Percentiles rank a stretch among this genome's conserved stretches.
Evolutionary conservation across 2,888 invertebrate genomes (phyloP).

Genomic region (Meteorus cinctellus): DNA sequence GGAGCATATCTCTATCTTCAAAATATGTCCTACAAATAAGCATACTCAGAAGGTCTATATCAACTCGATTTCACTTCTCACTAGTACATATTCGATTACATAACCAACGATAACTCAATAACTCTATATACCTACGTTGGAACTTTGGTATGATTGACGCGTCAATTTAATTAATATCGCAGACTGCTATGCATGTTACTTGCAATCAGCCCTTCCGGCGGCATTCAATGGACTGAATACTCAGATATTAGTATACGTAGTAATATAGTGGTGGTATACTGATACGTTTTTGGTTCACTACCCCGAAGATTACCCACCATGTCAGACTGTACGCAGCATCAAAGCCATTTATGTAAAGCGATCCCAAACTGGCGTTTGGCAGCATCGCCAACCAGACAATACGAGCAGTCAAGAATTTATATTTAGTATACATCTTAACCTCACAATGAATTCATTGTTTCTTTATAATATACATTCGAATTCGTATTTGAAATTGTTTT

Average conservation of each 20-base stretch:
- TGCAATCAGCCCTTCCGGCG: constrained; percentile 3
- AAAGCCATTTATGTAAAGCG: background rate
- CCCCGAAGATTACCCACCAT: background rate
- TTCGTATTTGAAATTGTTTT: too few species aligned
- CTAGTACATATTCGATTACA: constrained; percentile 31
- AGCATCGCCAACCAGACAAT: background rate
- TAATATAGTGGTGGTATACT: background rate
- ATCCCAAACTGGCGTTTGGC: background rate
- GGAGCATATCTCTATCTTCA: too few species aligned
- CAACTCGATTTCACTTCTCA: constrained; percentile 6
- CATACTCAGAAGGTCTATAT: background rate
- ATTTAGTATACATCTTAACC: background rate
- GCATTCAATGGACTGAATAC: background rate
- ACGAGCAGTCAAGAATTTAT: background rate
- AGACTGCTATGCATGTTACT: constrained; percentile 14
- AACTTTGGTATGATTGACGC: constrained; percentile 26
- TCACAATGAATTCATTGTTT: background rate
- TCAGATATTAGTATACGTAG: background rate
- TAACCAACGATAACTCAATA: constrained; percentile 25
- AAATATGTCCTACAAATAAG: background rate
- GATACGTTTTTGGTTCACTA: constrained; percentile 1
- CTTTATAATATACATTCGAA: background rate
- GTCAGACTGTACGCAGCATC: background rate
- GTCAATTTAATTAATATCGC: constrained; percentile 35
- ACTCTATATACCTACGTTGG: constrained; percentile 9